Evolutionary conservation across 2,888 invertebrate species (phyloP).

Genomic region (Osmoderma eremita): DNA sequence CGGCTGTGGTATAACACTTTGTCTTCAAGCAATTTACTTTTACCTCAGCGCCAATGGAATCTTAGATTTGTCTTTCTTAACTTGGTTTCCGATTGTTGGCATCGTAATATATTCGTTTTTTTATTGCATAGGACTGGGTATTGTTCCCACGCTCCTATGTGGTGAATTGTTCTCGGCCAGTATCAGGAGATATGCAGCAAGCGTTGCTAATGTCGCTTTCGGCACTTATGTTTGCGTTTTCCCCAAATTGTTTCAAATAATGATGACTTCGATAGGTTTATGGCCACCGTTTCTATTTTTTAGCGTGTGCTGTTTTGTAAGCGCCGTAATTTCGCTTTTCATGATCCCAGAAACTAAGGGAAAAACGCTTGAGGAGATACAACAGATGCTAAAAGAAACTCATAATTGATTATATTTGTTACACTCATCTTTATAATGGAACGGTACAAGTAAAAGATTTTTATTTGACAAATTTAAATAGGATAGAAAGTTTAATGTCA

Average conservation of each 20-base stretch:
- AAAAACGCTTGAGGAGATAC: conserved; percentile 60
- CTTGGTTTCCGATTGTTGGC: conserved; percentile 53
- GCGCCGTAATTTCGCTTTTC: conserved; percentile 52
- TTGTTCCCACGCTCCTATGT: conserved; percentile 44
- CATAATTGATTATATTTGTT: no score
- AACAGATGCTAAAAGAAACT: conserved; percentile 54
- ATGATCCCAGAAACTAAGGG: conserved; percentile 60
- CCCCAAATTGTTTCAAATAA: conserved; percentile 55
- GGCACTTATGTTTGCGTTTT: conserved; percentile 49
- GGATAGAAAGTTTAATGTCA: no score
- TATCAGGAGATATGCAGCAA: conserved; percentile 53
- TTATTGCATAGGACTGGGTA: conserved; percentile 37
- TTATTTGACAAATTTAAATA: no score
- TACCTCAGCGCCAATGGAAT: conserved; percentile 47
- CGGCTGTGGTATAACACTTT: conserved; percentile 48
- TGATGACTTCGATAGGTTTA: conserved; percentile 54
- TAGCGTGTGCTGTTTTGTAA: conserved; percentile 50
- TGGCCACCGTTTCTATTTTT: conserved; percentile 57
- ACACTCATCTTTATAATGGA: no score
- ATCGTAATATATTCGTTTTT: conserved; percentile 46
- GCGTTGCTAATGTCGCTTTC: conserved; percentile 51
- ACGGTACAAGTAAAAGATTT: no score
- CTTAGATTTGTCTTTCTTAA: conserved; percentile 44
- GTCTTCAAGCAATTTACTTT: conserved; percentile 51
- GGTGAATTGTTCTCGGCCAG: conserved; percentile 52